Percentiles rank a stretch among this genome's conserved stretches.
Conservation (phyloP, 2,113 vertebrate species). For the Okapia johnstoni region DNA sequence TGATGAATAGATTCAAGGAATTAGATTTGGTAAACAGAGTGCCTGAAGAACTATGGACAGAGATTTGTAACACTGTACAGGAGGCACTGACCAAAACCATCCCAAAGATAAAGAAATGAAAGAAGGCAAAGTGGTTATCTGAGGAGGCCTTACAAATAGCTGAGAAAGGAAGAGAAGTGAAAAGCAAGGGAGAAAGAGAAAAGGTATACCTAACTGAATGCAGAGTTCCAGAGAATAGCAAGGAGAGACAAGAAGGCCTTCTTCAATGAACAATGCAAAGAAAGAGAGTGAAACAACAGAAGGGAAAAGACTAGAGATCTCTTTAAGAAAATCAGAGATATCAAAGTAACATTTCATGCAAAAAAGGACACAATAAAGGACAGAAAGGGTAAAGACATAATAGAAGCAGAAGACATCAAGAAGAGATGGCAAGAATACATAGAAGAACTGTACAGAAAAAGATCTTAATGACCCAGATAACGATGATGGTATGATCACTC, state of each 20-base stretch:
- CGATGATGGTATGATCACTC: not conserved
- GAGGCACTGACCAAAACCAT: not conserved
- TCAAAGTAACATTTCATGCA: not conserved
- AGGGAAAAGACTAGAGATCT: not conserved
- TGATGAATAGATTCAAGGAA: not conserved
- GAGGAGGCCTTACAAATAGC: not conserved
- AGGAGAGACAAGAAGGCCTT: not conserved
- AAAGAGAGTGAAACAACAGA: not conserved
- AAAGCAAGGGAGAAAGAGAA: not conserved
- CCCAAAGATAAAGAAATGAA: not conserved
- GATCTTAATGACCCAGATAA: not conserved
- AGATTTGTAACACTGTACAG: not conserved
- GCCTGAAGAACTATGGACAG: not conserved
- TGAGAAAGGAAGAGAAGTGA: not conserved
- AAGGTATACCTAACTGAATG: not conserved
- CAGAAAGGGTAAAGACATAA: not conserved
- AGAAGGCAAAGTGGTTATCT: not conserved
- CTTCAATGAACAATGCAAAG: not conserved
- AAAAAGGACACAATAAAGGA: not conserved
- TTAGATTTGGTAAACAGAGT: not conserved
- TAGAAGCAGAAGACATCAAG: not conserved
- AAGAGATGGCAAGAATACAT: not conserved
- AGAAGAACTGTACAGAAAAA: not conserved
- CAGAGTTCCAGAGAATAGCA: not conserved
- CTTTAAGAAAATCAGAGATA: not conserved